phyloP scores from a whole-genome alignment of 2,888 invertebrate genomes.

The Diplazon laetatorius region DNA sequence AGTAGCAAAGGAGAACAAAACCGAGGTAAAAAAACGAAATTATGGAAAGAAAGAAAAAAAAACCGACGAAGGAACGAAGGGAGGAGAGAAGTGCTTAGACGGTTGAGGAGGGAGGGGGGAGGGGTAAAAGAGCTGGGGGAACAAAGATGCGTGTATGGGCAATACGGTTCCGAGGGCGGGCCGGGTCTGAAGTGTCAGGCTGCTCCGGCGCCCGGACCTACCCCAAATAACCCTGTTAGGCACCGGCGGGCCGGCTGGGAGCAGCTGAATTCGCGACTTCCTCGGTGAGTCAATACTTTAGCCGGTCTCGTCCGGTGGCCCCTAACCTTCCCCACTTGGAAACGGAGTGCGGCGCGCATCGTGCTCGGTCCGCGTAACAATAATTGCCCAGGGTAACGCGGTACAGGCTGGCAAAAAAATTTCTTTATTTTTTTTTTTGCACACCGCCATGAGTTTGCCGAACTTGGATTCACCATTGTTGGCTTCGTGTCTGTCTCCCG shows the following conservation, averaged over 20 bases:
- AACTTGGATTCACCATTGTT: neutral
- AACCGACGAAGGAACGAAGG: neutral
- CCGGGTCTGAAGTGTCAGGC: slow-evolving; percentile 44
- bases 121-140: slow-evolving; percentile 31
- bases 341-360: slow-evolving; percentile 70
- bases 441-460: neutral
- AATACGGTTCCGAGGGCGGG: slow-evolving; percentile 58
- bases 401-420: slow-evolving; percentile 72
- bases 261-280: slow-evolving; percentile 64
- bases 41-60: slow-evolving; percentile 18
- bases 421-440: slow-evolving; percentile 52
- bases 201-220: slow-evolving; percentile 71
- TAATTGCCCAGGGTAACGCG: slow-evolving; percentile 72
- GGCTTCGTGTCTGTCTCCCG: neutral
- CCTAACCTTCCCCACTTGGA: slow-evolving; percentile 80
- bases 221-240: slow-evolving; percentile 79
- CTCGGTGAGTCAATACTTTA: slow-evolving; percentile 74
- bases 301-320: slow-evolving; percentile 75
- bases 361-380: slow-evolving; percentile 72
- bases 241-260: slow-evolving; percentile 64
- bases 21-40: slow-evolving; percentile 23
- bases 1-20: slow-evolving; percentile 23
- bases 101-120: slow-evolving; percentile 22
- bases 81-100: slow-evolving; percentile 36
- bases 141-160: slow-evolving; percentile 56